phyloP scores from a whole-genome alignment of 2,113 vertebrate species.

The Amblyopsis rosae region DNA sequence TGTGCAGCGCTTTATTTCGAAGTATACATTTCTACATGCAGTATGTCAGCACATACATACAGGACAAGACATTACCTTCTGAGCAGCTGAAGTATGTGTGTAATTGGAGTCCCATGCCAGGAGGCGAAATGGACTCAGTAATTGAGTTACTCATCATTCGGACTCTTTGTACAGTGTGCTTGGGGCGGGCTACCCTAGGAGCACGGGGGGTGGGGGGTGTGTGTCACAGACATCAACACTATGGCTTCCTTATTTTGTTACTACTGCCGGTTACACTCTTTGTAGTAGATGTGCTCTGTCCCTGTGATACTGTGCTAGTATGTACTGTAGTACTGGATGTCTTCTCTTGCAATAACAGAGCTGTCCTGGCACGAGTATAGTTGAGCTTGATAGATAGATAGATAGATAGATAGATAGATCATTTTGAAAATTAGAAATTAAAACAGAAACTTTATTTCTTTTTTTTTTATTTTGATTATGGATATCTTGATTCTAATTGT shows the following conservation, averaged over 20 bases:
- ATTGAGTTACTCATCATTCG: conserved; percentile 52
- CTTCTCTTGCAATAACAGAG: too few species aligned
- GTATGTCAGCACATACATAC: not conserved
- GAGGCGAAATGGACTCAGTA: conserved; percentile 46
- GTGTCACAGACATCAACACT: not conserved
- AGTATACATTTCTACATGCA: not conserved
- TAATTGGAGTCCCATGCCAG: conserved; percentile 51
- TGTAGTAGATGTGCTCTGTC: conserved; percentile 14
- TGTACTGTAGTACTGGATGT: too few species aligned
- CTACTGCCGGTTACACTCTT: too few species aligned
- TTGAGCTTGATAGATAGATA: not conserved
- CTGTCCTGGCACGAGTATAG: too few species aligned
- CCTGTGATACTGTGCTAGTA: not conserved
- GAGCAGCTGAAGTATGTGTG: conserved; percentile 32
- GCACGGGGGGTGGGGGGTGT: conserved; percentile 20
- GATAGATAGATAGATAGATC: too few species aligned
- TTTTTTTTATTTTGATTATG: not conserved
- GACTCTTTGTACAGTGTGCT: conserved; percentile 30
- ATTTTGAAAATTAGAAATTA: too few species aligned
- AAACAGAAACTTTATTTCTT: not conserved
- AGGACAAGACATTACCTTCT: conserved; percentile 18
- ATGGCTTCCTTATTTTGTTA: not conserved
- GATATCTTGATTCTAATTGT: conserved; percentile 3
- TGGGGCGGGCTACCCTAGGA: conserved; percentile 29
- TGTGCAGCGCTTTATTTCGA: too few species aligned